phyloP scores from a whole-genome alignment of 2,113 vertebrate genomes.

The Saccopteryx leptura region DNA sequence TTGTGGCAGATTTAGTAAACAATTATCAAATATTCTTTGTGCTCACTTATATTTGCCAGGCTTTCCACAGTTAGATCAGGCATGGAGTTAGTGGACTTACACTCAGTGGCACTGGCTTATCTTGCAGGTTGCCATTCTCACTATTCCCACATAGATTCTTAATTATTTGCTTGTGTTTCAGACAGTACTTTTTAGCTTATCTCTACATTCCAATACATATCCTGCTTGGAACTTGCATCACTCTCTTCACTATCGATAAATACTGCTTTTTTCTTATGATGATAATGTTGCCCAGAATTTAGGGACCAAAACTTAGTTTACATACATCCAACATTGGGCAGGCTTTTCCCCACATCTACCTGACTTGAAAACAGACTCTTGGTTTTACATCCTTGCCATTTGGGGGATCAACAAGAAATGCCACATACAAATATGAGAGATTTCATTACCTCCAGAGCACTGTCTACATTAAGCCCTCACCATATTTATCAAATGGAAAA shows the following conservation, averaged over 20 bases:
- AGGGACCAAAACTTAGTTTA: background rate
- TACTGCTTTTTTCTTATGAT: background rate
- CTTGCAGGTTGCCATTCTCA: background rate
- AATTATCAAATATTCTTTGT: background rate
- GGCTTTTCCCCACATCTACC: background rate
- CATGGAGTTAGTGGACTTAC: background rate
- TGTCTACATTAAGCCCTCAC: conserved; percentile 59
- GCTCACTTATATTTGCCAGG: background rate
- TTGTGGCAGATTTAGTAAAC: background rate
- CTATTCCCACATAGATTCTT: background rate
- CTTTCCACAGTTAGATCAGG: background rate
- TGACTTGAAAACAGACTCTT: background rate
- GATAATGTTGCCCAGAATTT: background rate
- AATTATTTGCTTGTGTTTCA: conserved; percentile 3
- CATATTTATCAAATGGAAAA: conserved; percentile 68
- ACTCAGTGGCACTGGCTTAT: background rate
- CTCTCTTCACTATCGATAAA: background rate
- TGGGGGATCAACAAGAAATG: conserved; percentile 56
- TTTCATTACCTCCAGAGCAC: conserved; percentile 39
- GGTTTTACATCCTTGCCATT: conserved; percentile 36
- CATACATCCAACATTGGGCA: background rate
- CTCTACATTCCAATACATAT: background rate
- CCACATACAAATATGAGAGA: background rate
- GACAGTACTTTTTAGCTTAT: background rate
- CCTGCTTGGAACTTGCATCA: background rate